Conservation (phyloP, 2,888 invertebrate species). For the Abrostola triplasia region DNA sequence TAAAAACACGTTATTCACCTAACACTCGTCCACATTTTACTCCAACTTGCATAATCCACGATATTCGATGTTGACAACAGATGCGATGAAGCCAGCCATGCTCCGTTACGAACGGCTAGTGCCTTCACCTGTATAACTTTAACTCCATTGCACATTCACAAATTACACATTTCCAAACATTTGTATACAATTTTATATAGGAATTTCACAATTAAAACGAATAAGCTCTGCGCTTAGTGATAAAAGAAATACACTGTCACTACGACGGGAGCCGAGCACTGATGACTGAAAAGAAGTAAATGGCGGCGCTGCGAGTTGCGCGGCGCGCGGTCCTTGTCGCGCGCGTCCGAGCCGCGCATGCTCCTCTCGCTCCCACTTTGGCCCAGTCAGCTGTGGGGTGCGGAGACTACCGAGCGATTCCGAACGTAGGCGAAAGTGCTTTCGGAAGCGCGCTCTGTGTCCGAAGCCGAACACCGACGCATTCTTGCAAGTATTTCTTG, state of each 20-base stretch:
- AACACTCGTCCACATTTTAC: constrained; percentile 83
- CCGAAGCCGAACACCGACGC: constrained; percentile 66
- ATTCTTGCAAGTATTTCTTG: constrained; percentile 72
- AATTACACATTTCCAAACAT: constrained; percentile 70
- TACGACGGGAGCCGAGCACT: constrained; percentile 81
- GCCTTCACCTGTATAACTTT: constrained; percentile 67
- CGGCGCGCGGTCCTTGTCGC: constrained; percentile 70
- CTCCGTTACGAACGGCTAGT: constrained; percentile 65
- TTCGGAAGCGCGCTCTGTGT: constrained; percentile 75
- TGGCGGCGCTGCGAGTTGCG: constrained; percentile 82
- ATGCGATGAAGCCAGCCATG: constrained; percentile 80
- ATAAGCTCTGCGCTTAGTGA: constrained; percentile 73
- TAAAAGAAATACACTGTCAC: constrained; percentile 82
- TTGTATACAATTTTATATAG: constrained; percentile 77
- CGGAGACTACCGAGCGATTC: constrained; percentile 76
- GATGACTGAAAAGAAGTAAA: constrained; percentile 85
- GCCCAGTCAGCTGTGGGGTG: constrained; percentile 85
- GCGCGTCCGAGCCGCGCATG: constrained; percentile 51
- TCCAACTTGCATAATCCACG: constrained; percentile 86
- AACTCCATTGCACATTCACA: constrained; percentile 71
- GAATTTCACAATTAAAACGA: constrained; percentile 82
- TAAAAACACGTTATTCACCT: constrained; percentile 77
- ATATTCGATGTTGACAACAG: constrained; percentile 86
- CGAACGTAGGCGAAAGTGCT: constrained; percentile 85
- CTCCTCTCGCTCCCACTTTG: constrained; percentile 71